Evolutionary conservation across 2,888 invertebrate genomes (phyloP).

Genomic region (Malthinus flaveolus): DNA sequence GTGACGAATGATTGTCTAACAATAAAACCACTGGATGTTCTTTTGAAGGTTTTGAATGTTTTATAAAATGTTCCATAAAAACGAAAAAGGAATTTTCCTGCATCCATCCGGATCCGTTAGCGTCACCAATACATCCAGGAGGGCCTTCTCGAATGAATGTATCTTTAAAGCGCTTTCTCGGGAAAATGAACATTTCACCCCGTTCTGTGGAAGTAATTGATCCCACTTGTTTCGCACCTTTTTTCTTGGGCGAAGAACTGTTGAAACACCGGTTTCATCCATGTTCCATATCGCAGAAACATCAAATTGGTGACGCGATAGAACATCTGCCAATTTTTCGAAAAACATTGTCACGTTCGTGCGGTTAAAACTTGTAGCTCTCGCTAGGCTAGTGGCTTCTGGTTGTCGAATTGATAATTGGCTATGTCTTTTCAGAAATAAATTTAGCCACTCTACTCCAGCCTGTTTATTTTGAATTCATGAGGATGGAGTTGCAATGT

Average conservation of each 20-base stretch:
- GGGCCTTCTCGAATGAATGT: too few relatives aligned
- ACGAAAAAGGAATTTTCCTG: too few relatives aligned
- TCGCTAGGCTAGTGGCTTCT: slow-evolving; percentile 39
- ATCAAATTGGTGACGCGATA: slow-evolving; percentile 31
- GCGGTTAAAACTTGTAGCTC: slow-evolving; percentile 38
- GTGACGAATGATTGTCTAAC: too few relatives aligned
- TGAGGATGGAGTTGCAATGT: neutral
- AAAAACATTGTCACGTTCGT: slow-evolving; percentile 33
- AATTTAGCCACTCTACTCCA: slow-evolving; percentile 6
- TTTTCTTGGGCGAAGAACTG: slow-evolving; percentile 47
- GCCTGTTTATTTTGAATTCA: slow-evolving; percentile 6
- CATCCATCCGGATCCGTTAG: too few relatives aligned
- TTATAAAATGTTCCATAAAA: too few relatives aligned
- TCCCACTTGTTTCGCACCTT: slow-evolving; percentile 48
- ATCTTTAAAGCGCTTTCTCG: too few relatives aligned
- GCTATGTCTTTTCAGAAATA: too few relatives aligned
- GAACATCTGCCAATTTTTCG: slow-evolving; percentile 32
- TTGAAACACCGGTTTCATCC: slow-evolving; percentile 48
- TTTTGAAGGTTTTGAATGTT: too few relatives aligned
- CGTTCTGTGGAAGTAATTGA: slow-evolving; percentile 47
- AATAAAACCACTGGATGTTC: too few relatives aligned
- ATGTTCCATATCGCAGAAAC: slow-evolving; percentile 45
- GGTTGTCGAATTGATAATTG: slow-evolving; percentile 38
- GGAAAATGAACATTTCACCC: slow-evolving; percentile 28
- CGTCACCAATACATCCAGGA: too few relatives aligned